Evolutionary conservation across 2,797 vertebrate species (phyloP).

Genomic region (Cheirogaleus major): DNA sequence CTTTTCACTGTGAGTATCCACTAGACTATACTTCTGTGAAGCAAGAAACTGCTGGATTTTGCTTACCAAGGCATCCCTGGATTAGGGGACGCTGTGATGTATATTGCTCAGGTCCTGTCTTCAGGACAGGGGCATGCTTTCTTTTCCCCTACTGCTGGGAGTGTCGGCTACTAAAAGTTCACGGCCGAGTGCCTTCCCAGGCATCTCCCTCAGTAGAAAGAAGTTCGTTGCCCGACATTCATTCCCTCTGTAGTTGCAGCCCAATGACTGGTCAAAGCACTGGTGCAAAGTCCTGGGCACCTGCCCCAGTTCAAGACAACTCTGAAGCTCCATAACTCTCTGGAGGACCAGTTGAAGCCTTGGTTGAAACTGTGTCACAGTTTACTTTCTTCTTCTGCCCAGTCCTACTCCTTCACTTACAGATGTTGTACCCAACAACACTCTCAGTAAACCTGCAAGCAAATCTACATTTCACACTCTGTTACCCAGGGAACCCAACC

Average conservation of each 20-base stretch:
- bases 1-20: neutral
- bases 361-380: neutral
- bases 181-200: neutral
- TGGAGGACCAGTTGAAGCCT: neutral
- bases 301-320: neutral
- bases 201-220: neutral
- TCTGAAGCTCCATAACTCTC: neutral
- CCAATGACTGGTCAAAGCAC: neutral
- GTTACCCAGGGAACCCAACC: neutral
- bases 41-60: neutral
- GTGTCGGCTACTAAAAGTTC: neutral
- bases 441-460: neutral
- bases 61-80: fast-evolving
- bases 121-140: neutral
- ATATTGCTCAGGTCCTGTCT: neutral
- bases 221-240: neutral
- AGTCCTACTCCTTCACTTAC: no score
- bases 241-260: neutral
- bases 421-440: neutral
- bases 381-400: neutral
- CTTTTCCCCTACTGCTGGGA: neutral
- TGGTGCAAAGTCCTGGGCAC: neutral
- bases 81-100: neutral
- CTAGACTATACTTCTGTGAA: neutral
- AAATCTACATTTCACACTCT: neutral